Evolutionary conservation across 2,888 invertebrate species (phyloP), one percentile per base, ranked within the genome.

Genomic region (Cartodere bifasciata): DNA sequence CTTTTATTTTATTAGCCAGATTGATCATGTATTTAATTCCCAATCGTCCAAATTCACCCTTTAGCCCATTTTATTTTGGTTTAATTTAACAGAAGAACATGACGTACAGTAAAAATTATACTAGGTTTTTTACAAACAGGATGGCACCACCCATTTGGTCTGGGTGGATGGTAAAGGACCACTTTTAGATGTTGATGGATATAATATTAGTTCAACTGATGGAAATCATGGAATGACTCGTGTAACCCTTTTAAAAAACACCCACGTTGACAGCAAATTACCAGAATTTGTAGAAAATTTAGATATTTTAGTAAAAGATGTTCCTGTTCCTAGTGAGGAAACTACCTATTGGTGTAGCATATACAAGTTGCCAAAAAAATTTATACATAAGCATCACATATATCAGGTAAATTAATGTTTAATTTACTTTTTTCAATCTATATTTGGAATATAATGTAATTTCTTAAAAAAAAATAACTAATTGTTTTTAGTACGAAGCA

Each of bases 311-410:
- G 68, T 75, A 12, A 63, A 75, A 30, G 62, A 72, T 26, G 70
- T 86, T 2, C 61, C 70, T 36, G 78, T 98, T 3, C 95, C 95
- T 0, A 64, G 66, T 2, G 65, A 60, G 7, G 94, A 95, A 47
- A 98, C 98, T 0, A 95, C 94, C 0, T 98, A 98, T 53, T 98
- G 97, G 95, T 98, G 97, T 54, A 79, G 80, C 36, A 73, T 92
- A 4, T 71, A 82, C 29, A 78, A 77, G 49, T 58, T 98, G 9
- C 87, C 91, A 0, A 64, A 72, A 4, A 64, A 68, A 32, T 62
- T 86, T 25, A 58, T 64, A 35, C 70, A 71, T 32, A 72, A 75
- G 48, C 90, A 87, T 55, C 85, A 86, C 50, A 75, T 92, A 33
- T 68, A 88, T 23, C 75, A 82, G 70, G 72, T 70, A 54, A 35